phyloP scores from a whole-genome alignment of 2,888 invertebrate species.

The Brenthis hecate region DNA sequence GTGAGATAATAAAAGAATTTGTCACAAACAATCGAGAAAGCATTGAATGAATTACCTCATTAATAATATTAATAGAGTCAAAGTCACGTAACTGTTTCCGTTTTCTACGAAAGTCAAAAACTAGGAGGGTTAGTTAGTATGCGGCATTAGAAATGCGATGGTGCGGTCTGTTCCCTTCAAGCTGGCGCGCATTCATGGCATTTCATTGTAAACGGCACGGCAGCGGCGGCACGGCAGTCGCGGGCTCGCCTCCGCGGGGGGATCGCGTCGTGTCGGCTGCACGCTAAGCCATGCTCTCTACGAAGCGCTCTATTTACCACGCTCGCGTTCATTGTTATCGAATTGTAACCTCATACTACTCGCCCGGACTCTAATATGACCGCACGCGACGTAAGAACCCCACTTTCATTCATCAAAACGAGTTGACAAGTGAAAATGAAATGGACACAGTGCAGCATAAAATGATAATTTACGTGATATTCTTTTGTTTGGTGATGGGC shows the following conservation, averaged over 20 bases:
- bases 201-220: slow-evolving; percentile 56
- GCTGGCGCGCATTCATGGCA: slow-evolving; percentile 71
- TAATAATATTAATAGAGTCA: slow-evolving; percentile 64
- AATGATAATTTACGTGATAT: slow-evolving; percentile 79
- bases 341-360: slow-evolving; percentile 57
- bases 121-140: slow-evolving; percentile 74
- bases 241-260: slow-evolving; percentile 73
- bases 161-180: slow-evolving; percentile 51
- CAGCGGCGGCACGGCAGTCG: slow-evolving; percentile 70
- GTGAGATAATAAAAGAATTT: slow-evolving; percentile 7
- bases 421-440: slow-evolving; percentile 75
- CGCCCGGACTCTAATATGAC: slow-evolving; percentile 65
- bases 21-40: neutral
- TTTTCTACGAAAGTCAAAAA: slow-evolving; percentile 68
- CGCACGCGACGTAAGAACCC: slow-evolving; percentile 58
- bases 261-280: slow-evolving; percentile 56
- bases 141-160: slow-evolving; percentile 70
- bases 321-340: slow-evolving; percentile 61
- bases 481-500: slow-evolving; percentile 81
- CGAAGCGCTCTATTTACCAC: slow-evolving; percentile 59
- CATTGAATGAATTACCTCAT: slow-evolving; percentile 15
- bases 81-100: slow-evolving; percentile 77
- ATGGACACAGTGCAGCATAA: slow-evolving; percentile 78
- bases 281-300: slow-evolving; percentile 41
- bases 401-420: slow-evolving; percentile 63